Conservation (phyloP, 37 sponge, comb jelly and placozoan species). For the Hormiphora californensis region DNA sequence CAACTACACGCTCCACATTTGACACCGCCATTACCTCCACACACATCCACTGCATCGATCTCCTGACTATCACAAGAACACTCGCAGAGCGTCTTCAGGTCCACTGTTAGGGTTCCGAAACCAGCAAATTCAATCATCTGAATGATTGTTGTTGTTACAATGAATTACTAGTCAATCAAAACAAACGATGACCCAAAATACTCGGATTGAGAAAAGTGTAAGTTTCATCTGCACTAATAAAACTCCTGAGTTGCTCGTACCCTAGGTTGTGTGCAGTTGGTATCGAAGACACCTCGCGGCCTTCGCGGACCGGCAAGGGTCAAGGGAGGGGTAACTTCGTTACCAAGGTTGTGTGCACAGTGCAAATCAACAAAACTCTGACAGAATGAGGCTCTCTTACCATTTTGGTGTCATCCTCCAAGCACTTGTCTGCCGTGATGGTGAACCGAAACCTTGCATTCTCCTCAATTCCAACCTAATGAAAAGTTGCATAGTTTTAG, state of each 20-base stretch:
- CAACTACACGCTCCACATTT: conserved; percentile 36
- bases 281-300: no score
- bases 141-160: not conserved
- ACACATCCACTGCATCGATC: not conserved
- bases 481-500: no score
- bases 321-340: no score
- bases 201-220: no score
- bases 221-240: no score
- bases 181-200: no score
- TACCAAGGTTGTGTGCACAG: no score
- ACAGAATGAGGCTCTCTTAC: no score
- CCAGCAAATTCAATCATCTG: conserved; percentile 44
- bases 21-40: not conserved
- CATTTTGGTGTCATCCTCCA: not conserved
- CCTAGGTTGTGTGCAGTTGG: no score
- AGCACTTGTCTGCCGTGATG: conserved; percentile 14
- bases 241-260: no score
- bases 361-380: no score
- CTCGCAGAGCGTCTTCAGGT: not conserved
- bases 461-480: conserved; percentile 3
- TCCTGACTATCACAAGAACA: not conserved
- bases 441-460: conserved; percentile 15
- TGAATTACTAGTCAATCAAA: not conserved
- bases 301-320: no score
- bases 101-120: conserved; percentile 16